Base-by-base conservation (phyloP, 1,140 invertebrate species). In the Drosophila nasuta region DNA sequence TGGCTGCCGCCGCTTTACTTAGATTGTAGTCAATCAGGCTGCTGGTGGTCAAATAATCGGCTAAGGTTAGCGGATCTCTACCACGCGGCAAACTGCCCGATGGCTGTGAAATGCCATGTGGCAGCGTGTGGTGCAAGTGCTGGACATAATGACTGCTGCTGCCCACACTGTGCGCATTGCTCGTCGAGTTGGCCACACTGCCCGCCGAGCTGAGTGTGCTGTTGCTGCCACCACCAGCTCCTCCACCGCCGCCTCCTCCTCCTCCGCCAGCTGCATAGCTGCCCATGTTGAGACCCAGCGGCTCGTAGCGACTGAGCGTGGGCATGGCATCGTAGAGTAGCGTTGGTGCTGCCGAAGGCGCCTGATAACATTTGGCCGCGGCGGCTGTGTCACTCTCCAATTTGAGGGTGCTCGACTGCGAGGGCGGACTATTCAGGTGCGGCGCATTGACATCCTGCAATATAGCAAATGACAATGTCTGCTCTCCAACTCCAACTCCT, bases 1-100 rank as follows among this genome's bases (percentile, higher is more conserved):
- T 52, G 46, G 62, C 62, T 11, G 85, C 62, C 11, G 85, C 79
- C 57, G 86, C 75, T 48, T 90, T 92, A 70, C 86, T 92, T 7
- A 92, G 81, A 80, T 89, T 91, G 59, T 92, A 92, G 73, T 92
- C 91, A 79, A 92, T 92, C 74, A 92, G 74, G 65, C 88, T 92
- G 77, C 89, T 92, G 67, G 91, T 91, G 70, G 87, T 81, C 49
- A 92, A 69, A 68, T 92, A 92, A 68, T 92, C 91, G 13, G 91
- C 91, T 51, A 92, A 63, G 5, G 82, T 89, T 58, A 88, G 71
- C 65, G 85, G 85, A 79, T 88, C 83, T n/a, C 82, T 69, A 25
- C 72, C 80, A 7, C 83, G 77, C 7, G 79, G 79, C 13, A 82
- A 38, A 33, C 70, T 83, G 35, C 63, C 56, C 6, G 70, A 60